Evolutionary conservation across 1,140 invertebrate species (phyloP).

Genomic region (Sitobion miscanthi): DNA sequence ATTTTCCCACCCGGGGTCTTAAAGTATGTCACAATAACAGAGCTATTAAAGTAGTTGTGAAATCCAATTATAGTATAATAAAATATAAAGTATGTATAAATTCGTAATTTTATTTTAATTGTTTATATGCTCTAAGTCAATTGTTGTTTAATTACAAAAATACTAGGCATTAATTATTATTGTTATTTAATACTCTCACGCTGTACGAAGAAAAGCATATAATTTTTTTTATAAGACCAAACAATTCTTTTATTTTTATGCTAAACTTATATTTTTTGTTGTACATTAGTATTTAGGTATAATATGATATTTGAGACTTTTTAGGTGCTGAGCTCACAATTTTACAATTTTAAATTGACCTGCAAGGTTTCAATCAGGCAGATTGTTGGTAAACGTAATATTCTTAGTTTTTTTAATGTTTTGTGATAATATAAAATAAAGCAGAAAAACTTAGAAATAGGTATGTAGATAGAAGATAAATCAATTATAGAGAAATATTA

Average conservation of each 20-base stretch:
- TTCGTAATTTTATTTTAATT: background rate
- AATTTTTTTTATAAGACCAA: background rate
- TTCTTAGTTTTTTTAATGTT: background rate
- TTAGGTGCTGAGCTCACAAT: background rate
- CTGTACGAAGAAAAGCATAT: background rate
- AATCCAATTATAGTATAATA: constrained; percentile 8
- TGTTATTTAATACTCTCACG: background rate
- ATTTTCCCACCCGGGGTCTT: background rate
- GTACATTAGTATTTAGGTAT: background rate
- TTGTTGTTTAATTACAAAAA: background rate
- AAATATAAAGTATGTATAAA: background rate
- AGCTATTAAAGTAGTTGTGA: background rate
- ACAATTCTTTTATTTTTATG: background rate
- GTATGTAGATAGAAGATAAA: background rate
- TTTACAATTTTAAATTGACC: background rate
- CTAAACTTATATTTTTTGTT: background rate
- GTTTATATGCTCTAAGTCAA: background rate
- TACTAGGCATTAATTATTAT: constrained; percentile 14
- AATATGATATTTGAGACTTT: background rate
- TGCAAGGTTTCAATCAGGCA: background rate
- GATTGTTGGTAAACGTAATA: background rate
- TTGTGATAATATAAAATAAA: background rate
- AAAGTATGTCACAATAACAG: background rate
- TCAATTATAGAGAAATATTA: too few relatives aligned
- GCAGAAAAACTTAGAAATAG: background rate